These are phyloP conservation scores for Rhinogobio ventralis DNA, from an alignment of 2,797 vertebrate species.

Conservation along the genomic window DNA sequence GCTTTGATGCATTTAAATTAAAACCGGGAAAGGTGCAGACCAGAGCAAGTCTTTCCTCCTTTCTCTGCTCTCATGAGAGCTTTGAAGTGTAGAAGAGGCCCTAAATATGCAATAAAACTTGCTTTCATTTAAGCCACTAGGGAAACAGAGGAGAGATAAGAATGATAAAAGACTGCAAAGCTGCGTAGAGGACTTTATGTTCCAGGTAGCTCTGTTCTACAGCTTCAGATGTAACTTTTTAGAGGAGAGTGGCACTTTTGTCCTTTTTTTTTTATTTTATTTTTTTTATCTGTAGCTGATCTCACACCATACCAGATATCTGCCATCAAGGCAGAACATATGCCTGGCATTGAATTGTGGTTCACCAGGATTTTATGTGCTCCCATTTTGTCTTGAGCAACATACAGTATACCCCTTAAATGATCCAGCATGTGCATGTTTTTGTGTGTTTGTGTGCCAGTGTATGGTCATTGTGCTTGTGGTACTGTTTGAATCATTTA, in stretches of 20 bases:
- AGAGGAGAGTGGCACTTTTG: not conserved
- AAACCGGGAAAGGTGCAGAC: not conserved
- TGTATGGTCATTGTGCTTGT: not conserved
- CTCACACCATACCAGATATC: not conserved
- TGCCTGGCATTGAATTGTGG: not conserved
- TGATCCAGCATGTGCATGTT: constrained; percentile 19
- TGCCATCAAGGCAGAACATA: not conserved
- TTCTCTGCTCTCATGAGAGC: constrained; percentile 11
- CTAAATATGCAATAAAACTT: constrained; percentile 1
- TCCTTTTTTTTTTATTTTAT: not conserved
- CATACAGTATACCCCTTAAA: not conserved
- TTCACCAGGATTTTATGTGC: not conserved
- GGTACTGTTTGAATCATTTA: not conserved
- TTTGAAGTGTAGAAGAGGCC: not conserved
- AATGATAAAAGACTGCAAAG: not conserved
- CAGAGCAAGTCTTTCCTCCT: not conserved
- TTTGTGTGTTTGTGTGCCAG: not conserved
- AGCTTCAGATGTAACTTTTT: not conserved
- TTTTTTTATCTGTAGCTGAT: not conserved
- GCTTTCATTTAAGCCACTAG: constrained; percentile 7
- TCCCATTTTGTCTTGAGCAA: not conserved
- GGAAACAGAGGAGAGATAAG: not conserved
- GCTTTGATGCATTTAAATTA: not conserved
- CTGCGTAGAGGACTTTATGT: not conserved
- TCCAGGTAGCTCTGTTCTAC: constrained; percentile 17